phyloP scores from a whole-genome alignment of 2,888 invertebrate genomes.

The Drosophila barbarae region DNA sequence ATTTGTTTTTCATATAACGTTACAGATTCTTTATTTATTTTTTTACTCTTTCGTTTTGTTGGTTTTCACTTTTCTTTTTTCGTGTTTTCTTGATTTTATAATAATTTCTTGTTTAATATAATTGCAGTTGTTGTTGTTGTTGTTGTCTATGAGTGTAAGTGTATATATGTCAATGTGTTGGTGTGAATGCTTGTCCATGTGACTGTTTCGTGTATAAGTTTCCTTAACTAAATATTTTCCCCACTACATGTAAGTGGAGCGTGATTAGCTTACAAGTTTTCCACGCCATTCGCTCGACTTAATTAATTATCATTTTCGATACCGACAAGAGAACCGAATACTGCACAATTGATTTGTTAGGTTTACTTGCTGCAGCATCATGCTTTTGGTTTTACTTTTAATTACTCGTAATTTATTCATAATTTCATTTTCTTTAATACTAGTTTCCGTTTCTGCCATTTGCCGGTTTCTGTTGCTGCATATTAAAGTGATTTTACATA shows the following conservation, averaged over 20 bases:
- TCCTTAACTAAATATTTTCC: conserved; percentile 62
- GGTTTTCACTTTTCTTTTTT: conserved; percentile 52
- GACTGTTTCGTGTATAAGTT: conserved; percentile 56
- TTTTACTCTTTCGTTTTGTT: conserved; percentile 54
- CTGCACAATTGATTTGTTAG: conserved; percentile 47
- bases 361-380: conserved; percentile 55
- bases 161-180: conserved; percentile 28
- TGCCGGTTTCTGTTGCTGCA: conserved; percentile 47
- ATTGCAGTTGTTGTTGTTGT: conserved; percentile 64
- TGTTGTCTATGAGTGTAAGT: conserved; percentile 48
- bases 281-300: conserved; percentile 33
- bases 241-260: conserved; percentile 29
- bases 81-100: conserved; percentile 61
- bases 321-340: conserved; percentile 46
- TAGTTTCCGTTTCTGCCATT: conserved; percentile 57
- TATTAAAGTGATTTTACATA: conserved; percentile 71
- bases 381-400: conserved; percentile 42
- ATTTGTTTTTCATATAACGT: conserved; percentile 78
- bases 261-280: conserved; percentile 42
- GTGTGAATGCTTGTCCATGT: conserved; percentile 29
- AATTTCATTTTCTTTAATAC: conserved; percentile 59
- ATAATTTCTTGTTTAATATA: conserved; percentile 68
- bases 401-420: conserved; percentile 69
- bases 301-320: conserved; percentile 40
- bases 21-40: conserved; percentile 77